phyloP scores from a whole-genome alignment of 2,888 invertebrate genomes.

The Ecdyonurus torrentis region DNA sequence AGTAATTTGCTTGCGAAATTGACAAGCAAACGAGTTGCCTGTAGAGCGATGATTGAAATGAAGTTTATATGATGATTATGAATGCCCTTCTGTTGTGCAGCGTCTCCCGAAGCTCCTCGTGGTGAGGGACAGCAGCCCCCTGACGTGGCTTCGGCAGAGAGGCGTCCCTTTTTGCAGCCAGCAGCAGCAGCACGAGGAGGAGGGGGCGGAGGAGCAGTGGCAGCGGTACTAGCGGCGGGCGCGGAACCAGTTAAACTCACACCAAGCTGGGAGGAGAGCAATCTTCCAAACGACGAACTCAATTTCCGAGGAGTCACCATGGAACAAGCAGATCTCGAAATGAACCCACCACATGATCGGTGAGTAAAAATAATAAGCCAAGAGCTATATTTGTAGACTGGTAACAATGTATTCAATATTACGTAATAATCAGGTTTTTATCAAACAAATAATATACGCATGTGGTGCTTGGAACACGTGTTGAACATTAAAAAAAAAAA shows the following conservation, averaged over 20 bases:
- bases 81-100: too few species aligned
- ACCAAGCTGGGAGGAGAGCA: constrained; percentile 75
- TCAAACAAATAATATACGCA: too few species aligned
- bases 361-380: too few species aligned
- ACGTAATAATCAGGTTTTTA: too few species aligned
- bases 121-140: background rate
- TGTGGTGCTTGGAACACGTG: too few species aligned
- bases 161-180: background rate
- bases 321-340: constrained; percentile 48
- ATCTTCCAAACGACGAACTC: constrained; percentile 66
- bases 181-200: background rate
- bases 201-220: background rate
- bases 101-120: background rate
- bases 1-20: too few species aligned
- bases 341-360: constrained; percentile 63
- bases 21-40: too few species aligned
- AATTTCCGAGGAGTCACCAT: constrained; percentile 57
- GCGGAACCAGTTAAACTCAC: constrained; percentile 54
- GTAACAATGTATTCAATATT: too few species aligned
- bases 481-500: too few species aligned
- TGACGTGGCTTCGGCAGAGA: background rate
- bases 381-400: too few species aligned
- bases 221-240: background rate
- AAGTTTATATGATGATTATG: too few species aligned
- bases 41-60: too few species aligned